A percentile compares a stretch with the other conserved stretches of the same genome.
Evolutionary conservation across 2,797 vertebrate species (phyloP).

Genomic region (Eupleurogrammus muticus): DNA sequence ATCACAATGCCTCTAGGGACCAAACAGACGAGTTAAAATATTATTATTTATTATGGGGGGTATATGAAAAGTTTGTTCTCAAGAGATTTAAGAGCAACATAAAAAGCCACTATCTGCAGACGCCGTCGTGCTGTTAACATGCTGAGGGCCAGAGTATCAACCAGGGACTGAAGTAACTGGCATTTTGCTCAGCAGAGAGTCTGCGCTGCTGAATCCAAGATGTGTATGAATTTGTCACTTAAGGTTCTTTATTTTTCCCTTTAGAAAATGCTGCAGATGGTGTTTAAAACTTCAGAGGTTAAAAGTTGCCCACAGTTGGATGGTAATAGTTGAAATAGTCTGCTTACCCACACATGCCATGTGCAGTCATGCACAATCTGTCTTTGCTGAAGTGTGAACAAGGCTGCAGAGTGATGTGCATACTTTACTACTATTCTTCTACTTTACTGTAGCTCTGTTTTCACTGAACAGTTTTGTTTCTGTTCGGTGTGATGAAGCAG

Average conservation of each 20-base stretch:
- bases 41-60: not conserved
- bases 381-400: slow-evolving; percentile 44
- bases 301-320: slow-evolving; percentile 42
- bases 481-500: not conserved
- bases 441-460: not conserved
- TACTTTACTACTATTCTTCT: not conserved
- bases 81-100: slow-evolving; percentile 7
- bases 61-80: slow-evolving; percentile 4
- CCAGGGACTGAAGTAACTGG: slow-evolving; percentile 43
- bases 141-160: slow-evolving; percentile 39
- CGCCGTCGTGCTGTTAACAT: slow-evolving; percentile 24
- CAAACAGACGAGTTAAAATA: not conserved
- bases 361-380: slow-evolving; percentile 26
- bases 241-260: slow-evolving; percentile 49
- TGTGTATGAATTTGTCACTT: slow-evolving; percentile 24
- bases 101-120: slow-evolving; percentile 36
- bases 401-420: slow-evolving; percentile 13
- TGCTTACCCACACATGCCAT: slow-evolving; percentile 31
- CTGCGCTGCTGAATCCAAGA: slow-evolving; percentile 5
- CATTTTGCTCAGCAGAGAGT: slow-evolving; percentile 43
- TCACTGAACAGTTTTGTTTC: not conserved
- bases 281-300: slow-evolving; percentile 45
- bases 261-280: slow-evolving; percentile 58
- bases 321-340: slow-evolving; percentile 2
- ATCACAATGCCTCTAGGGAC: not conserved